Evolutionary conservation across 2,888 invertebrate genomes (phyloP), one percentile per base, ranked within the genome.

Genomic region (Troides oblongomaculatus): DNA sequence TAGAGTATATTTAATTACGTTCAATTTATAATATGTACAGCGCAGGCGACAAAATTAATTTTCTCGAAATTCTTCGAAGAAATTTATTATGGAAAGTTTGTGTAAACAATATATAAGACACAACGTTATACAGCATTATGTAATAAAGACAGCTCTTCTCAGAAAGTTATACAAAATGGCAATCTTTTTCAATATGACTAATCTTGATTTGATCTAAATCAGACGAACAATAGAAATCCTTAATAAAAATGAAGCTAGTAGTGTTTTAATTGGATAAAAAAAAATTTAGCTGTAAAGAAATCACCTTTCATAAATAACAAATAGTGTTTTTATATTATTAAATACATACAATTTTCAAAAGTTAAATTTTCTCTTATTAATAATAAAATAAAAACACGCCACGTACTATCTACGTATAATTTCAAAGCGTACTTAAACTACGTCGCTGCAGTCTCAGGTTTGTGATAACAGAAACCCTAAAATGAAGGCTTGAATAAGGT

Each of bases 401-500:
- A 18, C 3, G 18, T 56, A 18, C 30, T 30, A 30, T 30, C 18
- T n/a, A 46, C 68, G 58, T 63, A 70, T 72, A 77, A 74, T 77
- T 77, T 74, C 60, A 63, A n/a, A 65, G 60, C 63, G 63, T 60
- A 67, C 63, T 70, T 70, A 70, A 66, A 70, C 70, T 60, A 64
- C 76, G 77, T 74, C 76, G 72, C 71, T 70, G 71, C 72, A 75
- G 76, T 78, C 70, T 67, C 70, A 60, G 70, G 66, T 67, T 64
- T 76, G 75, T 76, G 73, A 79, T 72, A 74, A 72, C 70, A 70
- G 69, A 73, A 70, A 79, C 76, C 79, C 79, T 76, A 78, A 80
- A 80, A 81, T 79, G 80, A 80, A 80, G 79, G 81, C 78, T 79
- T 78, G 78, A 81, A 82, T 84, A 82, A 83, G 85, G 84, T 84